Base-by-base conservation (phyloP, 2,888 invertebrate species). In the Aromia moschata region DNA sequence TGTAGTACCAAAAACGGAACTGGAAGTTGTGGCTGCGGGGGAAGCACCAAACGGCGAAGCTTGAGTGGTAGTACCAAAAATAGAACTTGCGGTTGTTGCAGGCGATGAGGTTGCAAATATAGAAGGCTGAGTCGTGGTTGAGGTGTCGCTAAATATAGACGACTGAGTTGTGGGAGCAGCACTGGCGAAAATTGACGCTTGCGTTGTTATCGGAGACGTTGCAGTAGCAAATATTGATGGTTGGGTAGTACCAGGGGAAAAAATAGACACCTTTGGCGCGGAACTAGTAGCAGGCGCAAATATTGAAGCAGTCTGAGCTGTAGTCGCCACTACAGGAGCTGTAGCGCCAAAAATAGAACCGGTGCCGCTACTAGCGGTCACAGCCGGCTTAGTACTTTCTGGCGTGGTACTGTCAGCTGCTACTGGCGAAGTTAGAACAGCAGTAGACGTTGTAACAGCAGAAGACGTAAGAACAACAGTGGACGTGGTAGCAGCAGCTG, bases 61-160 rank as follows among this genome's bases (percentile, higher is more conserved):
- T n/a, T 53, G n/a, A 49, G 46, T 47, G 12, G 70, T 56, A 46
- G 71, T 56, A 1, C 72, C 58, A 60, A 73, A 71, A 62, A 71
- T 67, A 30, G 55, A 37, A 47, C 64, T 63, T 25, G 70, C 59
- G 12, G 69, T 59, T 49, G 68, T 67, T 16, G 72, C 56, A 60
- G 60, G 54, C 11, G 33, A 11, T 2, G 33, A 11, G 3, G 2
- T 2, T 7, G n/a, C 33, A 33, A 33, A 33, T 33, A 33, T 33
- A 2, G 33, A 7, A 33, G 33, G 11, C 11, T 33, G 10, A 11
- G 33, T 33, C 2, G 33, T 11, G n/a, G 33, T 10, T 11, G 11
- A 2, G n/a, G 33, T 33, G 5, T 5, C n/a, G 3, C 25, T 7
- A 33, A 11, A 11, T n/a, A 11, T 33, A 33, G 33, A 33, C 5